Conservation (phyloP, 2,113 vertebrate genomes). For the Parotia lawesii region DNA sequence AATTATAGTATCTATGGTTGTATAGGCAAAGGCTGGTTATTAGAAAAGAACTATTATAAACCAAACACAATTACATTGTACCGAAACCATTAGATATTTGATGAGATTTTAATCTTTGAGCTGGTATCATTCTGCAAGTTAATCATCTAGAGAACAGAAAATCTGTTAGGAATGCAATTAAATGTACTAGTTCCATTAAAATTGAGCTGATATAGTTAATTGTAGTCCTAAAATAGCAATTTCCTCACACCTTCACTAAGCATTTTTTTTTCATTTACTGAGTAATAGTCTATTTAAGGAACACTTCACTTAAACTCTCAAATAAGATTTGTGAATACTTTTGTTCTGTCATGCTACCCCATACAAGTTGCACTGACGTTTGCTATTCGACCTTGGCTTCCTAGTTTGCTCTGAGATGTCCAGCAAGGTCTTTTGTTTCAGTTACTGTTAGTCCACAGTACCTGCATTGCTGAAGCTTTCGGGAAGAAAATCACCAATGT, state of each 20-base stretch:
- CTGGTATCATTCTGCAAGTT: slow-evolving; percentile 4
- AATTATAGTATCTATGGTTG: neutral
- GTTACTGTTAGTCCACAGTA: slow-evolving; percentile 37
- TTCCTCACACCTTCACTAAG: slow-evolving; percentile 26
- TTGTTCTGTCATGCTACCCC: neutral
- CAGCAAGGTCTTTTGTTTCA: slow-evolving; percentile 55
- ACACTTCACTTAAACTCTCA: neutral
- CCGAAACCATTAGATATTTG: slow-evolving; percentile 39
- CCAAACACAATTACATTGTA: slow-evolving; percentile 27
- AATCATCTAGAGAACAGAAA: slow-evolving; percentile 55
- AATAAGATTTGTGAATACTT: neutral
- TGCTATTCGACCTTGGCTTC: slow-evolving; percentile 71
- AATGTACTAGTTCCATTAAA: slow-evolving; percentile 23
- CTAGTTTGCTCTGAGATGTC: neutral
- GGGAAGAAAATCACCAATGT: neutral
- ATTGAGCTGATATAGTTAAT: slow-evolving; percentile 11
- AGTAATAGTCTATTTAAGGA: slow-evolving; percentile 6
- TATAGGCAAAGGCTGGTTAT: neutral
- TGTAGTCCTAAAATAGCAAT: slow-evolving; percentile 32
- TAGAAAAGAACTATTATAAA: slow-evolving; percentile 13
- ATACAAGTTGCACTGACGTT: slow-evolving; percentile 47
- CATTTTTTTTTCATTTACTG: neutral
- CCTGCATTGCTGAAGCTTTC: slow-evolving; percentile 63
- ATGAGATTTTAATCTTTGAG: slow-evolving; percentile 48
- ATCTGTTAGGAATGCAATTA: slow-evolving; percentile 36